phyloP scores from a whole-genome alignment of 2,888 invertebrate species.

The Gymnoscelis rufifasciata region DNA sequence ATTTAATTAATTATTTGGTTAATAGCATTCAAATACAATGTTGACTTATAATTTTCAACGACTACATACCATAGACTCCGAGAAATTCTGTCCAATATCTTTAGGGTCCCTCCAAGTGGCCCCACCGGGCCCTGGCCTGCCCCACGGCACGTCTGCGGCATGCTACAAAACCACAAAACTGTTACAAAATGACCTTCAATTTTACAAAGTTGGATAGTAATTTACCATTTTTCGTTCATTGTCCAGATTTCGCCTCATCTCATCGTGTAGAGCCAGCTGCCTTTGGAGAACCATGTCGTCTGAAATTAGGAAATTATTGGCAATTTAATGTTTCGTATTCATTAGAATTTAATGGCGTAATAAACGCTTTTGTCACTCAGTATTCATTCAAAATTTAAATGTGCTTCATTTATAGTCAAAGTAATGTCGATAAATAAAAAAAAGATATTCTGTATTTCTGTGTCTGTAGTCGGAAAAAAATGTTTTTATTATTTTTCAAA shows the following conservation, averaged over 20 bases:
- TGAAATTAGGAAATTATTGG: constrained; percentile 39
- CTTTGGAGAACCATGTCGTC: constrained; percentile 80
- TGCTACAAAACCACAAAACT: constrained; percentile 49
- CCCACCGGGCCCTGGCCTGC: constrained; percentile 85
- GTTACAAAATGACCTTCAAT: constrained; percentile 3
- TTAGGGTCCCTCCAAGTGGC: constrained; percentile 86
- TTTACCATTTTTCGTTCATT: constrained; percentile 79
- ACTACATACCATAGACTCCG: constrained; percentile 89
- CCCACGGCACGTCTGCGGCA: constrained; percentile 79
- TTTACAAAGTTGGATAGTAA: constrained; percentile 3
- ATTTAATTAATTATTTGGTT: no score
- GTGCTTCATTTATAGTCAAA: no score
- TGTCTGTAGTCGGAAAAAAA: no score
- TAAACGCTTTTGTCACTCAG: no score
- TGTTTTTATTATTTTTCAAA: no score
- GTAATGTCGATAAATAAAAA: no score
- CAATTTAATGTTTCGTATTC: no score
- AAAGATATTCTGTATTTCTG: no score
- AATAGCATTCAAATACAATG: no score
- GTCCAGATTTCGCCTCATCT: constrained; percentile 64
- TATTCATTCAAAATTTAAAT: no score
- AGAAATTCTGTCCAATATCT: constrained; percentile 85
- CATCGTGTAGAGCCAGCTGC: constrained; percentile 67
- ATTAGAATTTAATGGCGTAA: no score
- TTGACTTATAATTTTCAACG: no score